Percentiles rank a stretch among this genome's conserved stretches.
Evolutionary conservation across 1,140 invertebrate genomes (phyloP).

Genomic region (Diachasmimorpha longicaudata): DNA sequence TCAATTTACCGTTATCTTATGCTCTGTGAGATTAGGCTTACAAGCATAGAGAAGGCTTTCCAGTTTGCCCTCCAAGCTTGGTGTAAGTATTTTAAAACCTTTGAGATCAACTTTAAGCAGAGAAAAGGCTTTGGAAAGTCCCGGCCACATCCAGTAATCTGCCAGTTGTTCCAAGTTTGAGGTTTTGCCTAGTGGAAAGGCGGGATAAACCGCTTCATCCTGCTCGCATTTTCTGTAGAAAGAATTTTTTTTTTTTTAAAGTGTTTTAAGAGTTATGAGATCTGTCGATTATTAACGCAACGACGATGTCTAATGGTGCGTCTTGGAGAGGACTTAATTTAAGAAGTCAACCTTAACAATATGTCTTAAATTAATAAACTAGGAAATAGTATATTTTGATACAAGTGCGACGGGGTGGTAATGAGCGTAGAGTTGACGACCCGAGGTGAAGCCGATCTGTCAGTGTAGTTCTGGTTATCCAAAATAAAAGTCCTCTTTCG

Average conservation of each 20-base stretch:
- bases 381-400: too few relatives aligned
- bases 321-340: not conserved
- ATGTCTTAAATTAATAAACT: too few relatives aligned
- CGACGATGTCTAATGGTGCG: not conserved
- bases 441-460: too few relatives aligned
- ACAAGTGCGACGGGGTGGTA: too few relatives aligned
- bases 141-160: constrained; percentile 69
- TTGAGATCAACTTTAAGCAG: constrained; percentile 60
- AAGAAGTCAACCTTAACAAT: too few relatives aligned
- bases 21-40: constrained; percentile 72
- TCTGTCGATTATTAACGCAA: not conserved
- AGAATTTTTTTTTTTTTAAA: not conserved
- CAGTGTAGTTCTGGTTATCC: too few relatives aligned
- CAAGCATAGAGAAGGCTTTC: constrained; percentile 70
- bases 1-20: constrained; percentile 60
- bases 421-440: too few relatives aligned
- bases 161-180: constrained; percentile 69
- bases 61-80: constrained; percentile 66
- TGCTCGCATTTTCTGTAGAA: constrained; percentile 70
- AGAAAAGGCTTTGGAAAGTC: constrained; percentile 62
- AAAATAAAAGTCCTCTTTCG: too few relatives aligned
- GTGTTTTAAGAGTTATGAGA: not conserved
- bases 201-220: constrained; percentile 72
- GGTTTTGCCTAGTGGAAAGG: constrained; percentile 73
- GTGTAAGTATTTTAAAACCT: constrained; percentile 63